Conservation (phyloP, 2,888 invertebrate genomes). For the Leptinotarsa peninsularis region DNA sequence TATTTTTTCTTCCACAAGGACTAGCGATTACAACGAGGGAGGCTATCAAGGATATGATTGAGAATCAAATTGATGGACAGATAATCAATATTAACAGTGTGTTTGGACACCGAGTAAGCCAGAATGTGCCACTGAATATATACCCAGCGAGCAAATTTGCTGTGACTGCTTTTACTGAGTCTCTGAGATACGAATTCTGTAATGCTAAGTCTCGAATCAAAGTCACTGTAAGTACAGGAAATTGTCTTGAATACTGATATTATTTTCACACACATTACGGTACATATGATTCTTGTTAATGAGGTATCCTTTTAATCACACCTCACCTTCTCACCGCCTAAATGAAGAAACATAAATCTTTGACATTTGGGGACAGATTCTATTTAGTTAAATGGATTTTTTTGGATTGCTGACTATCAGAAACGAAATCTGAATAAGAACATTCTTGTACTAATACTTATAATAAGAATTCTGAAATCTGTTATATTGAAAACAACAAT, state of each 20-base stretch:
- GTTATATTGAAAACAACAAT: too few species aligned
- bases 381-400: too few species aligned
- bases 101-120: slow-evolving; percentile 47
- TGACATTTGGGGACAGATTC: too few species aligned
- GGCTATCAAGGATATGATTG: slow-evolving; percentile 51
- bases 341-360: too few species aligned
- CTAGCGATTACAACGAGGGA: slow-evolving; percentile 51
- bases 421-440: too few species aligned
- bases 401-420: too few species aligned
- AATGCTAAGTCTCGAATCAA: slow-evolving; percentile 44
- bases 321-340: too few species aligned
- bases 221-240: slow-evolving; percentile 46
- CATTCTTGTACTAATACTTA: too few species aligned
- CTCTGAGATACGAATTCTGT: slow-evolving; percentile 46
- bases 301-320: too few species aligned
- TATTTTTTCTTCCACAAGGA: slow-evolving; percentile 28
- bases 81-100: slow-evolving; percentile 54
- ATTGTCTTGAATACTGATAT: neutral
- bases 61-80: slow-evolving; percentile 49
- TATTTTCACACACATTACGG: neutral
- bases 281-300: too few species aligned
- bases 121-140: slow-evolving; percentile 41
- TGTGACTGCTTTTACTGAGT: slow-evolving; percentile 49
- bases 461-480: too few species aligned
- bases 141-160: slow-evolving; percentile 50